Base-by-base conservation (phyloP, 2,113 vertebrate species). In the Microtus richardsoni region DNA sequence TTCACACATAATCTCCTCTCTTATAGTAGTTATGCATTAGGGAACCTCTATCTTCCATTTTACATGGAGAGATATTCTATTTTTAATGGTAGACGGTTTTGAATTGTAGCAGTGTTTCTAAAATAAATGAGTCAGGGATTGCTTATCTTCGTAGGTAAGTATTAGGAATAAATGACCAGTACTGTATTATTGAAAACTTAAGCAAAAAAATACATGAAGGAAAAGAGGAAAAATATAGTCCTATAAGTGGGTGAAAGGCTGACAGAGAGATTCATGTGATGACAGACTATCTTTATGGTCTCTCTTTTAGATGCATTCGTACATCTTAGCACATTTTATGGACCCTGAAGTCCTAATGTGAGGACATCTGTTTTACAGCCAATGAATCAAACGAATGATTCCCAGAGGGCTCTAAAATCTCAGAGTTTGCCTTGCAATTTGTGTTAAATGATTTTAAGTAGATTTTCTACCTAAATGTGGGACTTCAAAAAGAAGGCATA, bases 301-400 rank as follows among this genome's bases (percentile, higher is more conserved):
- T 95, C 44, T 66, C 62, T 90, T 88, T 94, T 62, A 82, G 92
- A 78, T 85, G 90, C n/a, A 60, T 83, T 68, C 66, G 49, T 26
- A 82, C 44, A 49, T 93, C 91, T 93, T 90, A 86, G 9, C 86
- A 75, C 62, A 77, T 70, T 95, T 96, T 97, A 95, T 87, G 82
- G 73, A 96, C 92, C 90, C 94, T 94, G 95, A 88, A 90, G 86
- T 71, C 73, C 91, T 93, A 94, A 95, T 77, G 79, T 84, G 94
- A 95, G 44, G 88, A 95, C 95, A 96, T 92, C 90, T 93, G 96
- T 87, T 95, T 90, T 95, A 94, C 75, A 91, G 88, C 28, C 96
- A 92, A 70, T 92, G 80, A 93, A 96, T 91, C 96, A 96, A 85
- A 89, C 7, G 36, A 88, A 89, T 83, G 91, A 93, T 89, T 96